These are phyloP conservation scores for Lutjanus campechanus DNA, from an alignment of 2,797 vertebrate genomes.

Conservation along the genomic window DNA sequence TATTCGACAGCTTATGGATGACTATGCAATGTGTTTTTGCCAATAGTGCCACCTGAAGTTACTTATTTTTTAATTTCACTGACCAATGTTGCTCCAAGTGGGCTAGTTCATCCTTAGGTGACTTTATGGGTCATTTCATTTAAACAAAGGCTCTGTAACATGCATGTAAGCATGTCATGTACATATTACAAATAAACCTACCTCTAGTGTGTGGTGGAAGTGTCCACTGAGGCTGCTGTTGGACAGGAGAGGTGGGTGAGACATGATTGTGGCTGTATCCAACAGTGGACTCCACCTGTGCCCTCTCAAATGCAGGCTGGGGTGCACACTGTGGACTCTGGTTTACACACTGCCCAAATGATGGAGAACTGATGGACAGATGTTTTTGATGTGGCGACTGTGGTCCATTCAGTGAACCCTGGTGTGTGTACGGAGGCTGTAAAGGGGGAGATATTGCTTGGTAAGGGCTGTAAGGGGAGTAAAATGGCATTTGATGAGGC, in stretches of 20 bases:
- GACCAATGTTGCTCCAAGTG: not conserved
- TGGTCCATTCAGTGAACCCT: conserved; percentile 47
- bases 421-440: conserved; percentile 34
- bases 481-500: conserved; percentile 34
- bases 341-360: conserved; percentile 13
- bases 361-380: conserved; percentile 2
- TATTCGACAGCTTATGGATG: not conserved
- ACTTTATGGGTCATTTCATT: not conserved
- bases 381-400: conserved; percentile 46
- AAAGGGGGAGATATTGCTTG: conserved; percentile 23
- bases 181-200: conserved; percentile 15
- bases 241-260: conserved; percentile 31
- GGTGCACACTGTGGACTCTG: conserved; percentile 28
- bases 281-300: not conserved
- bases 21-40: not conserved
- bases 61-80: not conserved
- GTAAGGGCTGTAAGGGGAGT: conserved; percentile 36
- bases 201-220: conserved; percentile 50
- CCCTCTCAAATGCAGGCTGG: conserved; percentile 18
- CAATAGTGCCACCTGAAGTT: not conserved
- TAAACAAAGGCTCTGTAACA: not conserved
- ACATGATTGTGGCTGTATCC: conserved; percentile 12
- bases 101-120: not conserved
- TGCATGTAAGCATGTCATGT: not conserved
- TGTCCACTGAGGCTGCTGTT: conserved; percentile 69